Percentiles rank a stretch among this genome's conserved stretches.
Evolutionary conservation across 2,113 vertebrate species (phyloP).

Genomic region (Oncorhynchus clarkii): DNA sequence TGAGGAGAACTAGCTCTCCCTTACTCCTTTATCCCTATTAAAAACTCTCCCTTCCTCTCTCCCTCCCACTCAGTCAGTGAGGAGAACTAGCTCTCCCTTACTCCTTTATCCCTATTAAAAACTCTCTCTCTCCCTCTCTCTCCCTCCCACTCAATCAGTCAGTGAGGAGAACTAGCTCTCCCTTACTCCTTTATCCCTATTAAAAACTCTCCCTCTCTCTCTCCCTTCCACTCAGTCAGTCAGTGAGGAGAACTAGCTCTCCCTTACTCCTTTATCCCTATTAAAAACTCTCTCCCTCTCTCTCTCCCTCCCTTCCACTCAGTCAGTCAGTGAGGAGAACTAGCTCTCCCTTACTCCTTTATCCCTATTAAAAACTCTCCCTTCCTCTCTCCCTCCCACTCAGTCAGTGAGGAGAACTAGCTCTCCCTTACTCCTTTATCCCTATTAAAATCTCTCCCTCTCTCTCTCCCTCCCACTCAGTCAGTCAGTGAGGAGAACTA

Average conservation of each 20-base stretch:
- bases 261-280: too few relatives aligned
- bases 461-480: conserved; percentile 40
- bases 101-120: conserved; percentile 77
- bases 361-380: background rate
- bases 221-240: background rate
- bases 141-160: background rate
- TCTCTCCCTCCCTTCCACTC: too few relatives aligned
- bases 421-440: conserved; percentile 89
- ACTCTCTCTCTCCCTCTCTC: conserved; percentile 78
- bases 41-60: background rate
- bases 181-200: conserved; percentile 76
- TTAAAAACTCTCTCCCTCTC: too few relatives aligned
- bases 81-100: conserved; percentile 78
- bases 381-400: background rate
- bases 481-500: conserved; percentile 46
- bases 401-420: conserved; percentile 39
- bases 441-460: conserved; percentile 65
- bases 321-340: too few relatives aligned
- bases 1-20: too few relatives aligned
- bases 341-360: too few relatives aligned
- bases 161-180: conserved; percentile 72
- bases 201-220: too few relatives aligned
- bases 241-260: too few relatives aligned
- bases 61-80: background rate
- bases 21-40: too few relatives aligned